phyloP scores from a whole-genome alignment of 1,140 invertebrate species.

The Bombus fervidus region DNA sequence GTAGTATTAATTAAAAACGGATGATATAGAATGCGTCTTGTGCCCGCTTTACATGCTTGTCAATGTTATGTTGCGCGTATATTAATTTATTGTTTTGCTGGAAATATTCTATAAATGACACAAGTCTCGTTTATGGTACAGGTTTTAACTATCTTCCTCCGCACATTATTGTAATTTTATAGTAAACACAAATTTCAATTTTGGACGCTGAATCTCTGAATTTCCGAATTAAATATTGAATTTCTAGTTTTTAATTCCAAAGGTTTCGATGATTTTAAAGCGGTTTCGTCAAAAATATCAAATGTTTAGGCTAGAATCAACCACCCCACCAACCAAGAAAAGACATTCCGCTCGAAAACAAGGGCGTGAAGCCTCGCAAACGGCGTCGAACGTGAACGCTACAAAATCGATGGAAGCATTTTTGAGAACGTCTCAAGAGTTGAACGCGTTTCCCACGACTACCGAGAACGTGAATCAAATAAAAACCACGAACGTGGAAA shows the following conservation, averaged over 20 bases:
- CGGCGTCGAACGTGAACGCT: constrained; percentile 29
- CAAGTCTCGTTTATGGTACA: neutral
- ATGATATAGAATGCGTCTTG: neutral
- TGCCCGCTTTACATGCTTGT: neutral
- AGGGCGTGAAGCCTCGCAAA: constrained; percentile 25
- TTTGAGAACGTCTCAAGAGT: constrained; percentile 51
- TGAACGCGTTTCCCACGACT: constrained; percentile 24
- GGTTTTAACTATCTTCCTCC: no score
- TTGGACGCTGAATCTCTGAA: neutral
- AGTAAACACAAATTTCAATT: neutral
- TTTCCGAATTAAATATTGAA: neutral
- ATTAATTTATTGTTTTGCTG: neutral
- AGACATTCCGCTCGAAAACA: constrained; percentile 48
- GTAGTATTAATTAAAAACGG: neutral
- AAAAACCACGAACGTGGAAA: constrained; percentile 18
- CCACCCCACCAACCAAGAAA: constrained; percentile 60
- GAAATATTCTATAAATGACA: neutral
- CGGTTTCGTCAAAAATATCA: neutral
- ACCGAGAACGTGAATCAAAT: constrained; percentile 35
- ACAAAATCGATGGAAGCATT: constrained; percentile 45
- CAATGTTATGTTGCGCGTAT: neutral
- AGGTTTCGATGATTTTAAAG: neutral
- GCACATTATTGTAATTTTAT: no score
- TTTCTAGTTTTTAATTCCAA: neutral
- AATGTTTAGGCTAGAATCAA: constrained; percentile 61